Evolutionary conservation across 2,888 invertebrate genomes (phyloP), one percentile per base, ranked within the genome.

Genomic region (Aricia artaxerxes): DNA sequence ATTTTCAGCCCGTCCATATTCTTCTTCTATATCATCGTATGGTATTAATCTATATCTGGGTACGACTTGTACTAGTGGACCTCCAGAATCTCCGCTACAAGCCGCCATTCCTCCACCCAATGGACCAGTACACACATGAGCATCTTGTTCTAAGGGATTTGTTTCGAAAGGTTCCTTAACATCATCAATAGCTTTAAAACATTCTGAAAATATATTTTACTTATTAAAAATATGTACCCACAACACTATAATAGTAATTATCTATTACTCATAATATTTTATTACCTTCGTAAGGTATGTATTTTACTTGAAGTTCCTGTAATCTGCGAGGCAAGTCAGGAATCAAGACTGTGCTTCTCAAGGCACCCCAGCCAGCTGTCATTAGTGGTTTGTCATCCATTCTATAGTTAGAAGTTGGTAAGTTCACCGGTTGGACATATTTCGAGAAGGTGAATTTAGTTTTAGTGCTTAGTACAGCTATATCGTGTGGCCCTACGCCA

Each of bases 1-100:
- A 57, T 76, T 16, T 53, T 57, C 53, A 7, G 53, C 76, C 0
- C 76, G 76, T 35, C 35, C 83, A 78, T 81, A 81, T 31, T 83
- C 81, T 44, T 83, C 80, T n/a, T 82, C 78, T 79, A 80, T 80
- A 75, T 80, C 77, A 5, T 79, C 77, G 7, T 78, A 61, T 49
- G 81, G 80, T 44, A 81, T 78, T 57, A 78, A 44, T 78, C 81
- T 81, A 69, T 78, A 77, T 80, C 82, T 84, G 2, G 85, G 81
- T 4, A 86, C 77, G 57, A 85, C 88, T 82, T 88, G 88, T 35
- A 94, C 88, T 13, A 95, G 85, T 0, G 95, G 95, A 11, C 95
- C 95, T 2, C 95, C 95, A 9, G 95, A 95, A 82, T 95, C 95
- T 16, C 95, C 95, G 75, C 86, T 90, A 83, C 95, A 95, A 13